Conservation (phyloP, 2,888 invertebrate genomes). For the Linhomoeus sp. region DNA sequence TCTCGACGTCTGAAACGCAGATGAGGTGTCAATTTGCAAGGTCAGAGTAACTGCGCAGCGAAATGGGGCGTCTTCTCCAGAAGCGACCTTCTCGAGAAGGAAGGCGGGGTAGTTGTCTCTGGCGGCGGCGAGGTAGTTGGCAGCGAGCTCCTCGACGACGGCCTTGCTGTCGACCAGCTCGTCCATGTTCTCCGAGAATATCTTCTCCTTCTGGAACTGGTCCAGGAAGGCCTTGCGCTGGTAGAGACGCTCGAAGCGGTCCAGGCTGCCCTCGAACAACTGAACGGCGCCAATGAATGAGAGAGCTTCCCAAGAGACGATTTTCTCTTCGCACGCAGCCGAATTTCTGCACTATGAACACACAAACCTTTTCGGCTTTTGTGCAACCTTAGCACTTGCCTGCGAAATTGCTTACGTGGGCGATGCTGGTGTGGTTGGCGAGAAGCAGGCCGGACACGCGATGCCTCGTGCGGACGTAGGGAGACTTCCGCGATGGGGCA, state of each 20-base stretch:
- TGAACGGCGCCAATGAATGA: conserved; percentile 27
- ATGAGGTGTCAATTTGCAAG: no score
- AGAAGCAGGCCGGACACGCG: conserved; percentile 89
- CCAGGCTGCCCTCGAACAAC: conserved; percentile 73
- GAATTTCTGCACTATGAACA: no score
- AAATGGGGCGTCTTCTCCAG: no score
- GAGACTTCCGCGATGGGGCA: conserved; percentile 76
- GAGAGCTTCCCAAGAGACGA: no score
- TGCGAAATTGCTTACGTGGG: conserved; percentile 27
- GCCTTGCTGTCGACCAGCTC: conserved; percentile 75
- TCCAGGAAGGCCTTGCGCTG: conserved; percentile 90
- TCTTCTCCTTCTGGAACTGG: conserved; percentile 79
- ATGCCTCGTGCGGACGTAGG: conserved; percentile 79
- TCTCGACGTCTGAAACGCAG: no score
- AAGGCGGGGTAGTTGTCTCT: conserved; percentile 59
- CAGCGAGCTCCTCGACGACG: conserved; percentile 72
- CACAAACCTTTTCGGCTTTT: no score
- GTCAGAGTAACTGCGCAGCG: no score
- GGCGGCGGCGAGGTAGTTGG: conserved; percentile 86
- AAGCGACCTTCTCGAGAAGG: no score
- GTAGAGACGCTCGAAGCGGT: conserved; percentile 79
- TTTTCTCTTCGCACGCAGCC: no score
- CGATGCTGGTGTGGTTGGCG: conserved; percentile 94
- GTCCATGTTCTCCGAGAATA: conserved; percentile 55
- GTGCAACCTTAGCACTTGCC: no score